Base-by-base conservation (phyloP, 2,113 vertebrate genomes). In the Epinephelus cyanopodus region DNA sequence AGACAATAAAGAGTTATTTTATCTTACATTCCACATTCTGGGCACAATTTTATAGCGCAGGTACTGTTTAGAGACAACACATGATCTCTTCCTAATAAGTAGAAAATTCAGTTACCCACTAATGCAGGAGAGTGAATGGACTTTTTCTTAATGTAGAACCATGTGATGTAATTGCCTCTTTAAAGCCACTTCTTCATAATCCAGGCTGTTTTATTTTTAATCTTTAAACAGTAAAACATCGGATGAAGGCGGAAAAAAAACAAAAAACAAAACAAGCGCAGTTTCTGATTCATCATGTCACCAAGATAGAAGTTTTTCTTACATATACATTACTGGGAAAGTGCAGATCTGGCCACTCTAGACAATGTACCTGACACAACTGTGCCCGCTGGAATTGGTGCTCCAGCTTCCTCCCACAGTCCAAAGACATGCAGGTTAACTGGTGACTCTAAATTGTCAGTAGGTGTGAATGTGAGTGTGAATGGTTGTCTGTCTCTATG, bases 91-190 rank as follows among this genome's bases (percentile, higher is more conserved):
- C 39, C 29, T 56, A 47, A 54, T 67, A 82, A 52, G 42, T 33
- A n/a, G 48, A 17, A 74, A 74, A 90, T 79, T 57, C 65, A 65
- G 65, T 90, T 86, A 89, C 71, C 58, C 18, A 56, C 23, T 65
- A 27, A 56, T 47, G 45, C 23, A 52, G 50, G 25, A 58, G 7
- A 39, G 12, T 39, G 12, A 75, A 68, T 27, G 29, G 27, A 61
- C 79, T 54, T 61, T 42, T 52, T 47, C 23, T 50, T 33, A 23
- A 63, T 4, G 13, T 53, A 47, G n/a, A 78, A 18, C 0, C 68
- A 77, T 64, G 58, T 80, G 74, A 74, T 63, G 53, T 77, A 67
- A 73, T 23, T 50, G 21, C 12, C 27, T 75, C 63, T 58, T 37
- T 18, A 7, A 50, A 67, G 4, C 19, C 37, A 18, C 18, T 52